These are phyloP conservation scores for Calameuta idolon DNA, from an alignment of 2,888 invertebrate species.

Conservation along the genomic window DNA sequence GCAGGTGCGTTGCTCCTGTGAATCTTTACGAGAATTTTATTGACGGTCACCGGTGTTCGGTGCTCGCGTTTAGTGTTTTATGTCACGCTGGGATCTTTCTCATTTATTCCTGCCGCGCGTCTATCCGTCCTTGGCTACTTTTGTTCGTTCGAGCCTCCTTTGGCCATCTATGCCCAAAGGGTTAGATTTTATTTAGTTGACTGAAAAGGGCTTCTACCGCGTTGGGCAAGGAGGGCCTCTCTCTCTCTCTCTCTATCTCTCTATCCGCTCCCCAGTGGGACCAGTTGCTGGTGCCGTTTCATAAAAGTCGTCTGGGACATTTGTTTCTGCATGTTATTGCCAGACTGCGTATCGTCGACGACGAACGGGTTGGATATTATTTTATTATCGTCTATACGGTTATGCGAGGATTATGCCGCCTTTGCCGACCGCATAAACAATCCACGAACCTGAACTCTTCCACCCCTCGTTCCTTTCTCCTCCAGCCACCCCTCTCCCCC, in stretches of 20 bases:
- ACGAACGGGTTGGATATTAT: constrained; percentile 38
- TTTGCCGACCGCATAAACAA: constrained; percentile 8
- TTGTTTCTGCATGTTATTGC: constrained; percentile 65
- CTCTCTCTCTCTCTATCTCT: too few species aligned
- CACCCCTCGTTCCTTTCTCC: too few species aligned
- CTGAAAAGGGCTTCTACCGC: constrained; percentile 15
- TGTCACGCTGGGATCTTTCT: constrained; percentile 32
- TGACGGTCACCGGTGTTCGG: constrained; percentile 64
- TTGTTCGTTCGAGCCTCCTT: constrained; percentile 9
- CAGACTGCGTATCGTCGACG: constrained; percentile 39
- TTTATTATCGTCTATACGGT: constrained; percentile 47
- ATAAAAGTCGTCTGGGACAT: constrained; percentile 68
- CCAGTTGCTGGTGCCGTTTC: constrained; percentile 48
- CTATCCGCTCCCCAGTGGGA: not conserved
- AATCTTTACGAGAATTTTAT: constrained; percentile 65
- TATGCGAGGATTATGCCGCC: constrained; percentile 37
- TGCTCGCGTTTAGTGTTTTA: constrained; percentile 65
- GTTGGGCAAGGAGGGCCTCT: not conserved
- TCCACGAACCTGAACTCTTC: too few species aligned
- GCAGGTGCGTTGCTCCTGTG: constrained; percentile 61
- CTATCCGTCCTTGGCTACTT: too few species aligned
- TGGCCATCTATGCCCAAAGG: constrained; percentile 38
- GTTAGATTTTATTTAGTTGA: constrained; percentile 58
- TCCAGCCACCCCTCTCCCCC: too few species aligned
- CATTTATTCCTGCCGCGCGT: too few species aligned